Conservation (phyloP, 2,888 invertebrate species). For the Polydrusus pterygomalis region DNA sequence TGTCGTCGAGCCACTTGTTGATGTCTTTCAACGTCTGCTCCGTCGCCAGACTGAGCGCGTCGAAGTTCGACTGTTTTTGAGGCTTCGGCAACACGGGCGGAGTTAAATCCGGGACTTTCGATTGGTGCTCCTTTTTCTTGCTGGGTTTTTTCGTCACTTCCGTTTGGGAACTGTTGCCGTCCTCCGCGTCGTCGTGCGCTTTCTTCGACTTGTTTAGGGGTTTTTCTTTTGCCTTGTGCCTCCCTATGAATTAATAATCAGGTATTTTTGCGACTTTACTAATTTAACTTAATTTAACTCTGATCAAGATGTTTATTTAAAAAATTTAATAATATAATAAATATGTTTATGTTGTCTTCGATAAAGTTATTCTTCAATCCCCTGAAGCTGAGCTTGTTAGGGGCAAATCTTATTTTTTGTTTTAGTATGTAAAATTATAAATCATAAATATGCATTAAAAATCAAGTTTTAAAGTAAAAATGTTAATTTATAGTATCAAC, state of each 20-base stretch:
- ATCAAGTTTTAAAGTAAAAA: too few relatives aligned
- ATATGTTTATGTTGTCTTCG: too few relatives aligned
- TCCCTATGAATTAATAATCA: background rate
- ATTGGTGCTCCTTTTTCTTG: conserved; percentile 53
- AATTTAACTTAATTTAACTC: conserved; percentile 2
- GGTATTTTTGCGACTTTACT: background rate
- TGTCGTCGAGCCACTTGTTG: conserved; percentile 91
- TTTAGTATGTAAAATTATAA: too few relatives aligned
- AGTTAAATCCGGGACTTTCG: background rate
- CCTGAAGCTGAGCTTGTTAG: too few relatives aligned
- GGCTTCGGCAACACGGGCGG: conserved; percentile 49
- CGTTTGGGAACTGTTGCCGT: conserved; percentile 8
- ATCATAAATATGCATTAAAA: too few relatives aligned
- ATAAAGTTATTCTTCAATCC: too few relatives aligned
- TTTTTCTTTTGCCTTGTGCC: conserved; percentile 34
- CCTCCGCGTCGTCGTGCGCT: conserved; percentile 7
- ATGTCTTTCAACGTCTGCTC: conserved; percentile 90
- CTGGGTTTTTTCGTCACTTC: conserved; percentile 59
- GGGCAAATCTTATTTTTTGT: too few relatives aligned
- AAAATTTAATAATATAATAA: too few relatives aligned
- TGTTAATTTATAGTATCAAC: too few relatives aligned
- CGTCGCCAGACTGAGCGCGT: conserved; percentile 82
- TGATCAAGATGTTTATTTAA: too few relatives aligned
- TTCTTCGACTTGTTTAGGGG: conserved; percentile 20
- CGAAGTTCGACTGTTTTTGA: conserved; percentile 69